Base-by-base conservation (phyloP, 2,888 invertebrate genomes). In the Mimumesa dahlbomi region DNA sequence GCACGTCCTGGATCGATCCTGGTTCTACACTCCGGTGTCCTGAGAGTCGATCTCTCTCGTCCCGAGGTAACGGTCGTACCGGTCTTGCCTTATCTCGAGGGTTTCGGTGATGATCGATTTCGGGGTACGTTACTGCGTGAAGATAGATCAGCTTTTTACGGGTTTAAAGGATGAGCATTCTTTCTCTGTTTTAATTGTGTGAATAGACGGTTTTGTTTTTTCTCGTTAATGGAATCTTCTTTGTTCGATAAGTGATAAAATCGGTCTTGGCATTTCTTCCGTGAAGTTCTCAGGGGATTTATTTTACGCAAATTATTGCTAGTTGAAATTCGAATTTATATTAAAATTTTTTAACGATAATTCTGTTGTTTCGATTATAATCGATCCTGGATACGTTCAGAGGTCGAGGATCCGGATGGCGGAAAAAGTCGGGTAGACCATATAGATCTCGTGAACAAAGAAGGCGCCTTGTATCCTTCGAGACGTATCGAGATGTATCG, bases 401-500 rank as follows among this genome's bases (percentile, higher is more conserved):
- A 16, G 19, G 53, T 62, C 57, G 46, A 34, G 21, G 46, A 61
- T 54, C 11, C 14, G 34, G 9, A 22, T 42, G 59, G 19, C 21
- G 34, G 31, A 31, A 40, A 22, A 34, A 45, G 49, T 19, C 18
- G 2, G 13, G 46, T 34, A 13, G 29, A 46, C 34, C 42, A 36
- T 25, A 54, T 42, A 61, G 43, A 54, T 54, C 50, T 9, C 50
- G n/a, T 18, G 34, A 40, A 61, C 42, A 56, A 61, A 63, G 63
- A 42, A 63, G 59, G 38, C 40, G 43, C 38, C 40, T 21, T 42
- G 42, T 66, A 65, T 68, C 57, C 59, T 40, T 42, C 58, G 58
- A 64, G 59, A 76, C 50, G 54, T 75, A 75, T 75, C 58, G 75
- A 75, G 73, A 78, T 71, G 79, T 83, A 84, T 83, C 80, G 77